Percentiles rank a stretch among this genome's conserved stretches.
These are phyloP conservation scores for Drosophila cognata DNA, from an alignment of 2,888 invertebrate genomes.

Conservation along the genomic window DNA sequence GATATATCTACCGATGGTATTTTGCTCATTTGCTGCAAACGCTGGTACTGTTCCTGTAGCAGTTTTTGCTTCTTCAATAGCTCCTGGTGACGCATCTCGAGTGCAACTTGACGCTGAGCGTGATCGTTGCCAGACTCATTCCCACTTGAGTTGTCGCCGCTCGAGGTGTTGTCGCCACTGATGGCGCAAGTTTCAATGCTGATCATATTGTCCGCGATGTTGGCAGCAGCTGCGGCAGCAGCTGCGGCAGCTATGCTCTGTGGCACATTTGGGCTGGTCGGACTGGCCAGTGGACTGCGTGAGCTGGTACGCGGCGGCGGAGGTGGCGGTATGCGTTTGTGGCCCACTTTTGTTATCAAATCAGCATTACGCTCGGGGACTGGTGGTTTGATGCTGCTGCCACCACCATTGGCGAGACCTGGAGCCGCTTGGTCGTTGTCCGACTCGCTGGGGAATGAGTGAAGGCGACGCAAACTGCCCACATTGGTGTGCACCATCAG, in stretches of 20 bases:
- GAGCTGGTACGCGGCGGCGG: slow-evolving; percentile 96
- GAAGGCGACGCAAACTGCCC: slow-evolving; percentile 90
- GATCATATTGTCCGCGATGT: slow-evolving; percentile 76
- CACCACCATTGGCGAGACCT: slow-evolving; percentile 56
- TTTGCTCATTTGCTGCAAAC: slow-evolving; percentile 94
- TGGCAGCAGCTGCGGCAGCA: slow-evolving; percentile 60
- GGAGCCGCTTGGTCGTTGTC: slow-evolving; percentile 89
- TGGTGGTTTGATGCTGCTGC: slow-evolving; percentile 89
- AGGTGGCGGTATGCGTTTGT: slow-evolving; percentile 93
- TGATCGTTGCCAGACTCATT: slow-evolving; percentile 92
- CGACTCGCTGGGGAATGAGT: slow-evolving; percentile 94
- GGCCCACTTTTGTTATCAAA: slow-evolving; percentile 89
- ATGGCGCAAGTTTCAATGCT: slow-evolving; percentile 35
- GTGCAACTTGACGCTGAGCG: slow-evolving; percentile 89
- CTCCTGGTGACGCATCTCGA: slow-evolving; percentile 95
- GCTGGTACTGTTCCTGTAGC: slow-evolving; percentile 95
- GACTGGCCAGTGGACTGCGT: slow-evolving; percentile 94
- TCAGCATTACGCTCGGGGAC: slow-evolving; percentile 93
- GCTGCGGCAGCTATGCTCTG: slow-evolving; percentile 86
- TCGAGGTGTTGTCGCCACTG: slow-evolving; percentile 68
- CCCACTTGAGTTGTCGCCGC: slow-evolving; percentile 89
- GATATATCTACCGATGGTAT: slow-evolving; percentile 89
- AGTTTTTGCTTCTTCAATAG: slow-evolving; percentile 94
- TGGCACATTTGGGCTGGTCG: slow-evolving; percentile 90
- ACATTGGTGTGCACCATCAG: slow-evolving; percentile 80